Percentiles rank a stretch among this genome's conserved stretches.
phyloP scores from a whole-genome alignment of 2,797 vertebrate genomes.

The Esox lucius region DNA sequence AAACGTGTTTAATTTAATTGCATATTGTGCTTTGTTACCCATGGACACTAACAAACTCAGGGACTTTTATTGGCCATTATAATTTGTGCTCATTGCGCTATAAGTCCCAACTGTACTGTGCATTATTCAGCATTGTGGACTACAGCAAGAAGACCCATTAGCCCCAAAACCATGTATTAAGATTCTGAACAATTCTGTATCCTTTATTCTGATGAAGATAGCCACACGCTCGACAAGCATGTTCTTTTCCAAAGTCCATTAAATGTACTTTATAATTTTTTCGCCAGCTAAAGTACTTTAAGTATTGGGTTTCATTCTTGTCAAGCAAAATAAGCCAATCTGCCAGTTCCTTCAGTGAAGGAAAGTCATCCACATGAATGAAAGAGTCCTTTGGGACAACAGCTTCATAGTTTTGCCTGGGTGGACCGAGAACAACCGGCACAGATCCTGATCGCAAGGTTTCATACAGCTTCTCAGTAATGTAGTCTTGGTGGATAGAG shows the following conservation, averaged over 20 bases:
- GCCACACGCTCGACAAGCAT: neutral
- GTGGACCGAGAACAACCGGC: conserved; percentile 41
- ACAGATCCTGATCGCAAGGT: conserved; percentile 13
- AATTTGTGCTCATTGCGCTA: too few relatives aligned
- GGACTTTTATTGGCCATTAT: too few relatives aligned
- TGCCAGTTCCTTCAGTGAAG: conserved; percentile 38
- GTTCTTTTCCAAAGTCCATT: rapidly evolving
- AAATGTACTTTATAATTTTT: neutral
- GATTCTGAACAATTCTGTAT: too few relatives aligned
- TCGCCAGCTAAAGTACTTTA: conserved; percentile 36
- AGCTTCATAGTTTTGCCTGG: conserved; percentile 37
- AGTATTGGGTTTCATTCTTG: conserved; percentile 27
- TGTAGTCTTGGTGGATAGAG: conserved; percentile 41
- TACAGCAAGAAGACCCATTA: too few relatives aligned
- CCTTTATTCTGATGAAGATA: too few relatives aligned
- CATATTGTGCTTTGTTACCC: too few relatives aligned
- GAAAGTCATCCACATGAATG: conserved; percentile 49
- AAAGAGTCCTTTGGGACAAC: conserved; percentile 35
- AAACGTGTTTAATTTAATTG: too few relatives aligned
- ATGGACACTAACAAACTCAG: too few relatives aligned
- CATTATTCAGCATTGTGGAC: too few relatives aligned
- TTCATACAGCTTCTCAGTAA: conserved; percentile 41
- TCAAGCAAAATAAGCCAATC: conserved; percentile 36
- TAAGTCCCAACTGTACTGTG: too few relatives aligned
- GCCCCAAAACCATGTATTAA: too few relatives aligned